These are phyloP conservation scores for Tipula unca DNA, from an alignment of 2,888 invertebrate genomes.

Conservation along the genomic window DNA sequence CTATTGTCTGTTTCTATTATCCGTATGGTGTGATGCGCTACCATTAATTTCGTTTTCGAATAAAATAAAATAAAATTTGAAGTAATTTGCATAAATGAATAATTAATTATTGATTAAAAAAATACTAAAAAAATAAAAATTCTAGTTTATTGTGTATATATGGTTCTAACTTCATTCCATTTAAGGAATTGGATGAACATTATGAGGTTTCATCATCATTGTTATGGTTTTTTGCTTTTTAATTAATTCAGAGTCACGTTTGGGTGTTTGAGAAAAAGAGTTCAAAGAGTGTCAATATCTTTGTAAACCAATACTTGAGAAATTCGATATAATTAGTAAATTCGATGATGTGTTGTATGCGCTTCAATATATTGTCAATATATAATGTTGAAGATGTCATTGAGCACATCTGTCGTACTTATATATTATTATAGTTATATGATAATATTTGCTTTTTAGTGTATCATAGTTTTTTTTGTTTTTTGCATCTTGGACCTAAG, in stretches of 20 bases:
- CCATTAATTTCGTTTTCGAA: neutral
- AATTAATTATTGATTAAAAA: neutral
- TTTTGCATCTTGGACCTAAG: too few relatives aligned
- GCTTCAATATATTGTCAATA: neutral
- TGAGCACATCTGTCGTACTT: too few relatives aligned
- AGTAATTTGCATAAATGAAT: neutral
- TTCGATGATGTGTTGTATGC: neutral
- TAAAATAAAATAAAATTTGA: neutral
- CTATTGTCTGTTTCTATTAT: neutral
- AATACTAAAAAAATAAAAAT: neutral
- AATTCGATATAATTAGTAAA: neutral
- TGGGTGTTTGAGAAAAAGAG: neutral
- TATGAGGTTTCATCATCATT: neutral
- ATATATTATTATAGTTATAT: too few relatives aligned
- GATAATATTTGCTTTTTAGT: too few relatives aligned
- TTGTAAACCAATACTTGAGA: neutral
- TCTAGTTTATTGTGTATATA: neutral
- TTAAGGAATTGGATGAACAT: neutral
- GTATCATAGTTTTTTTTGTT: too few relatives aligned
- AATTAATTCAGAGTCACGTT: neutral
- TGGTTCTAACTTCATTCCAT: neutral
- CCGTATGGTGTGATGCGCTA: neutral
- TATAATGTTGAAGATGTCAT: neutral
- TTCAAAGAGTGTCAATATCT: neutral
- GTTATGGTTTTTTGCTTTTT: neutral